These are phyloP conservation scores for Pogoniulus pusillus DNA, from an alignment of 2,797 vertebrate genomes.

Conservation along the genomic window DNA sequence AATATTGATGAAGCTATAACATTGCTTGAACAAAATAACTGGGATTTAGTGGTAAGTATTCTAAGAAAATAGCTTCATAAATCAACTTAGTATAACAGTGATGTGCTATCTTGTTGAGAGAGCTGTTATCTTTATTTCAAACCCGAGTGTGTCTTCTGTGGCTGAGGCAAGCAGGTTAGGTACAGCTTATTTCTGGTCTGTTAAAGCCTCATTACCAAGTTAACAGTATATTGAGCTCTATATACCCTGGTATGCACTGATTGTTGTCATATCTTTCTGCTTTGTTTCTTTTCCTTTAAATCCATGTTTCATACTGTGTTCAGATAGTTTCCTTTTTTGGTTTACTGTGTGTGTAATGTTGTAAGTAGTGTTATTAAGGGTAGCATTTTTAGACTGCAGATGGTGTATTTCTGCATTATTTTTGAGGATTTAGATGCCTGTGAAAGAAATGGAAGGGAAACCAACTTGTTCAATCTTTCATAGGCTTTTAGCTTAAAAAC, in stretches of 20 bases:
- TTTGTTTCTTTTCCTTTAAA: not conserved
- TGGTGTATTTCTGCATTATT: not conserved
- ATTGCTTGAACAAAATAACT: constrained; percentile 98
- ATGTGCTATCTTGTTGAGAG: not conserved
- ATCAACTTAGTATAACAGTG: not conserved
- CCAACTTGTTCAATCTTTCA: not conserved
- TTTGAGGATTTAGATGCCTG: not conserved
- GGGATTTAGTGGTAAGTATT: constrained; percentile 99
- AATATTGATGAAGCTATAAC: constrained; percentile 99
- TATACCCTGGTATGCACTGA: not conserved
- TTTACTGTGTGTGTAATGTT: not conserved
- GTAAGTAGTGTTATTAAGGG: not conserved
- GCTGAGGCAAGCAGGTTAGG: not conserved
- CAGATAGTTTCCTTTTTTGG: not conserved
- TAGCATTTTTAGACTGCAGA: not conserved
- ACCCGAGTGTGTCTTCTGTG: not conserved
- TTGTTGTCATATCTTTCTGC: not conserved
- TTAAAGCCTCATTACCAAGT: not conserved
- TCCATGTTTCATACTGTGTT: not conserved
- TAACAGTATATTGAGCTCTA: not conserved
- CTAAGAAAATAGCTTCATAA: constrained; percentile 25
- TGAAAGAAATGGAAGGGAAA: not conserved
- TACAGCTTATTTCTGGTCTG: not conserved
- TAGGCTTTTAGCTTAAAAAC: not conserved
- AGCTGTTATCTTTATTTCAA: not conserved